Percentiles rank a stretch among this genome's conserved stretches.
phyloP scores from a whole-genome alignment of 2,797 vertebrate species.

The Falco cherrug region DNA sequence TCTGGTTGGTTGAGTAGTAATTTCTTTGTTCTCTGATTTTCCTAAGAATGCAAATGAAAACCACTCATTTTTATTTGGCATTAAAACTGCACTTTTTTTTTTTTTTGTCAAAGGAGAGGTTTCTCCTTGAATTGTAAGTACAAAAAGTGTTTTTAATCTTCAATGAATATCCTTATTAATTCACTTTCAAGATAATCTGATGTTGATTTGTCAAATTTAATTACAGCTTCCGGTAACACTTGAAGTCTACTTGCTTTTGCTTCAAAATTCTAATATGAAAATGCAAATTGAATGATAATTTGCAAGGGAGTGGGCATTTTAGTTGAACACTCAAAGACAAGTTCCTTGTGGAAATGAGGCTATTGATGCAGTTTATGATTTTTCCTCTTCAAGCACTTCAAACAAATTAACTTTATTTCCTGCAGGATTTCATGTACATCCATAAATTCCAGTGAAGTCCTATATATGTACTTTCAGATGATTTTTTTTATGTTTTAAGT shows the following conservation, averaged over 20 bases:
- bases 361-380: constrained; percentile 84
- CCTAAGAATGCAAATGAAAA: constrained; percentile 82
- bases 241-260: constrained; percentile 94
- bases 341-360: constrained; percentile 88
- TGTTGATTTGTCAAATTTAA: constrained; percentile 99
- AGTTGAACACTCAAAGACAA: constrained; percentile 94
- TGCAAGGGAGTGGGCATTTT: constrained; percentile 96
- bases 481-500: constrained; percentile 30
- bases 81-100: constrained; percentile 79
- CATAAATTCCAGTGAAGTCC: constrained; percentile 67
- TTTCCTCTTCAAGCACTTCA: constrained; percentile 85
- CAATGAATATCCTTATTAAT: constrained; percentile 93
- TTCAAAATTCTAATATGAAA: constrained; percentile 99
- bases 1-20: constrained; percentile 79
- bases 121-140: constrained; percentile 83
- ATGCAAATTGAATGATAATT: constrained; percentile 96
- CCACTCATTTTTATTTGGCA: constrained; percentile 81
- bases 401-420: constrained; percentile 89
- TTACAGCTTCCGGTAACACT: constrained; percentile 98
- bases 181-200: constrained; percentile 97
- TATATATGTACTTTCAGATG: constrained; percentile 24
- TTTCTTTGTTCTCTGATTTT: constrained; percentile 84
- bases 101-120: constrained; percentile 79
- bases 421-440: constrained; percentile 78
- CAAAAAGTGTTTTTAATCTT: constrained; percentile 83